Evolutionary conservation across 2,888 invertebrate species (phyloP).

Genomic region (Chaitophorus viminalis): DNA sequence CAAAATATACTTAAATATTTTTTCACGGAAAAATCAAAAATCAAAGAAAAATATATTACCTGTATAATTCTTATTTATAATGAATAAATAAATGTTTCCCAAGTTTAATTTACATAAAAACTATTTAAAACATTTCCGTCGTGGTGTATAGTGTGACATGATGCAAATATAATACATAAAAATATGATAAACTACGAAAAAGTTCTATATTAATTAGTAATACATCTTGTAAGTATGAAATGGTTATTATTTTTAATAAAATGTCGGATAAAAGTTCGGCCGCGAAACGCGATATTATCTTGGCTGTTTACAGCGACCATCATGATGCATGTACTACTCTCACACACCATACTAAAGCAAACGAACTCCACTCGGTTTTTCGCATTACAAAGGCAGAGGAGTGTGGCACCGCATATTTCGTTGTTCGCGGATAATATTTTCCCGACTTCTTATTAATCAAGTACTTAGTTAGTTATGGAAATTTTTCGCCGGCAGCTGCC

Average conservation of each 20-base stretch:
- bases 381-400: not conserved
- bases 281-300: not conserved
- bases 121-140: too few species aligned
- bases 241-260: not conserved
- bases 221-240: not conserved
- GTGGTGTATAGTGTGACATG: too few species aligned
- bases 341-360: not conserved
- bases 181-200: too few species aligned
- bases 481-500: slow-evolving; percentile 52
- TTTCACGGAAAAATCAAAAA: not conserved
- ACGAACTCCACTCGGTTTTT: slow-evolving; percentile 1
- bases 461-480: slow-evolving; percentile 60
- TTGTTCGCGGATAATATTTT: slow-evolving; percentile 37
- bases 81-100: not conserved
- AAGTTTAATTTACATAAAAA: slow-evolving; percentile 11
- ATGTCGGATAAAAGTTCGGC: not conserved
- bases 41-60: too few species aligned
- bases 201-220: not conserved
- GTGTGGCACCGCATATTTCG: not conserved
- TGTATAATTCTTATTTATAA: not conserved
- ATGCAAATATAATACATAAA: too few species aligned
- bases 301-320: not conserved
- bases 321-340: too few species aligned
- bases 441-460: slow-evolving; percentile 45
- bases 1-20: not conserved